These are phyloP conservation scores for Diadema setosum DNA, from an alignment of 35 echinoderm and acorn worm species.

Conservation along the genomic window DNA sequence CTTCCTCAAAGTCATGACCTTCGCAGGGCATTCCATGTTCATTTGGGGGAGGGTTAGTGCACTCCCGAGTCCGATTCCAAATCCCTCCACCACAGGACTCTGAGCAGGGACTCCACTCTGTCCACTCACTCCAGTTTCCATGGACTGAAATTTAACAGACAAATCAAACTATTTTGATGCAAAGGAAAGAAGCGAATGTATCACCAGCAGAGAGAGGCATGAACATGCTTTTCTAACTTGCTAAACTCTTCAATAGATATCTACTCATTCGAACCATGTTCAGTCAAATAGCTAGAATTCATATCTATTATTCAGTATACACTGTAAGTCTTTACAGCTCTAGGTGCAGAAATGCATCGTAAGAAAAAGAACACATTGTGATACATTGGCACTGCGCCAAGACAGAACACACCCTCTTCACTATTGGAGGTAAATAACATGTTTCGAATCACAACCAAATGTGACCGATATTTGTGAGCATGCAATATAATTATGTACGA, in stretches of 20 bases:
- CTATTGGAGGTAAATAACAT: too few relatives aligned
- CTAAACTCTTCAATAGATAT: neutral
- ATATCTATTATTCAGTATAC: neutral
- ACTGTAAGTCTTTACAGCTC: neutral
- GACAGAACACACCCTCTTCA: too few relatives aligned
- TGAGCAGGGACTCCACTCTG: conserved; percentile 45
- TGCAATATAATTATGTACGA: too few relatives aligned
- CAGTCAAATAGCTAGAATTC: neutral
- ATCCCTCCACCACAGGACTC: conserved; percentile 34
- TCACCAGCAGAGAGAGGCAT: neutral
- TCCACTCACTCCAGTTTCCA: conserved; percentile 55
- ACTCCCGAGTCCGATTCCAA: neutral
- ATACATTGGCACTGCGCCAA: too few relatives aligned
- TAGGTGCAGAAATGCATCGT: too few relatives aligned
- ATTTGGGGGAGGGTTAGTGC: conserved; percentile 46
- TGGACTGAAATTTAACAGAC: neutral
- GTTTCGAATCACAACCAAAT: too few relatives aligned
- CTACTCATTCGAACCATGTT: neutral
- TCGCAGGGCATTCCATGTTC: conserved; percentile 11
- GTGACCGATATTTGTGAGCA: too few relatives aligned
- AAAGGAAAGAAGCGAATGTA: neutral
- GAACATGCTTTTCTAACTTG: neutral
- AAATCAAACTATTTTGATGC: neutral
- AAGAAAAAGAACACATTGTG: too few relatives aligned
- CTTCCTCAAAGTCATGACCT: neutral